Base-by-base conservation (phyloP, 2,797 vertebrate species). In the Cryptoblepharus egeriae region DNA sequence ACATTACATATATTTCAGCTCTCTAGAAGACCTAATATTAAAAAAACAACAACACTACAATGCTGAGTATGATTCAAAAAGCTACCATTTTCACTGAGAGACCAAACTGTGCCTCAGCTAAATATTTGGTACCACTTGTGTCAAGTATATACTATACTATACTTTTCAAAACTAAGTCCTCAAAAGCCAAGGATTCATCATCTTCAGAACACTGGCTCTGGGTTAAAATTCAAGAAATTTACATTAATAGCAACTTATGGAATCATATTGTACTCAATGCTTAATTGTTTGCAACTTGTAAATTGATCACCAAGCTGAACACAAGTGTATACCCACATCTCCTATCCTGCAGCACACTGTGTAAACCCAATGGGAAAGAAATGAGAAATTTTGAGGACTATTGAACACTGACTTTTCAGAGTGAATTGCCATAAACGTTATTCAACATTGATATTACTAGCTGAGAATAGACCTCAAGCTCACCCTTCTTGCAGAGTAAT, bases 221-320 rank as follows among this genome's bases (percentile, higher is more conserved):
- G 8, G 22, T 15, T 35, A 61, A 30, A 76, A 63, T 6, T 28
- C 24, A 76, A 64, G 26, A 8, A 37, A 61, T 26, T 65, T 52
- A 15, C n/a, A 49, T 70, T 60, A 74, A 73, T 67, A 82, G 77
- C 80, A 72, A 3, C 80, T 30, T 42, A 75, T 30, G 64, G 13
- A 74, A 58, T 60, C 77, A 84, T 68, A 85, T 88, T 84, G 20
- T 37, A 83, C 6, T 22, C 7, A 42, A 67, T 20, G 57, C 24
- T 83, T 60, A 9, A 22, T 82, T 75, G 22, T 13, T 83, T 75
- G 22, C 15, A 85, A 82, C 78, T 72, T 65, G 55, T 10, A 87
- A 89, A 89, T 30, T 49, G 89, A 90, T 81, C 71, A 49, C 77
- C 72, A 89, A 84, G 77, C 30, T 61, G 83, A 90, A 90, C 85